Base-by-base conservation (phyloP, 92 coral and sea anemone species). In the Siderastrea siderea region DNA sequence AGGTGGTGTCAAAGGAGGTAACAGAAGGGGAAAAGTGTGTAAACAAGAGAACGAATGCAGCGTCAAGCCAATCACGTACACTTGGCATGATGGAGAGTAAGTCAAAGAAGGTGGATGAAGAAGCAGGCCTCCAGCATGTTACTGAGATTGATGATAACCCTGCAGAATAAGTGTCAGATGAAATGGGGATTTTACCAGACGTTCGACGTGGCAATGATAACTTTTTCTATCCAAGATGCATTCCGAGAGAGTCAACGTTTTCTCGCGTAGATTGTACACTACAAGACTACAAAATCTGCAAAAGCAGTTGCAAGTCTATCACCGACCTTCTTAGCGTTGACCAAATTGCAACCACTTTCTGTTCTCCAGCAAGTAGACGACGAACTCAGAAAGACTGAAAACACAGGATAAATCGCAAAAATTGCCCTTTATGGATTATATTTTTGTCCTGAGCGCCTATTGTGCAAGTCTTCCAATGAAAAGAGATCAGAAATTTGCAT, bases 341-440 rank as follows among this genome's bases (percentile, higher is more conserved):
- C 13, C 62, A 71, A 52, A 83, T 80, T 83, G 38, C 79, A 68
- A 53, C 87, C 87, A 54, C 70, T 53, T 14, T 71, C 87, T 19
- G 64, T 62, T 68, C 68, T 84, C 15, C 59, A 84, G 53, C 80
- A 58, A 14, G 26, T 74, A 57, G 61, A 55, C 50, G 58, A 61
- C 46, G 55, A 84, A 74, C 59, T 16, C n/a, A 73, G 63, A 71
- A 48, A 58, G 50, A 11, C 70, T 49, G 51, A 47, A 47, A 14
- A 57, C 64, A 14, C 71, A 16, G 80, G 45, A 47, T 71, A 26
- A 14, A 51, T 61, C n/a, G 74, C 64, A 4, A 58, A 84, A 62
- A 73, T 84, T 61, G 43, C 60, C 2, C 26, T 60, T 11, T 84
- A 78, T 44, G 86, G 92, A 58, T 26, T 26, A 26, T 26, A 26